These are phyloP conservation scores for Orchestia grillus DNA, from an alignment of 1,140 invertebrate genomes.

Conservation along the genomic window DNA sequence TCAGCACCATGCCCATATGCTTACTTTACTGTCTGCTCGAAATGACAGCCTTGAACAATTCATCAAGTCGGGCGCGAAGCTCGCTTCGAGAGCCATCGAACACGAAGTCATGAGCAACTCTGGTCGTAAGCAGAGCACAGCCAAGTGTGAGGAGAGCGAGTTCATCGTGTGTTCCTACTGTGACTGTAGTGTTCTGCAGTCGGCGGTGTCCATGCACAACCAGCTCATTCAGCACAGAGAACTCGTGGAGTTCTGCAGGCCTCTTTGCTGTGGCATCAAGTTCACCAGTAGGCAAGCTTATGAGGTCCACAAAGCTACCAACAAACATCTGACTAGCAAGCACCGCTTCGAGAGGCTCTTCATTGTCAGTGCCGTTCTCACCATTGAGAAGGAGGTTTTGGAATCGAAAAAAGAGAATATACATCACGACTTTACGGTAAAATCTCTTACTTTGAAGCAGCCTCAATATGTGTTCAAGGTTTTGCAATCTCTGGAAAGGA, in stretches of 20 bases:
- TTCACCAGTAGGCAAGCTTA: background rate
- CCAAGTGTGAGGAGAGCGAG: background rate
- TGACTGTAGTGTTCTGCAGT: background rate
- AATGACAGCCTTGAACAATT: constrained; percentile 15
- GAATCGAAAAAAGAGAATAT: background rate
- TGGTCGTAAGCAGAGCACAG: background rate
- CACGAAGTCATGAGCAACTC: constrained; percentile 24
- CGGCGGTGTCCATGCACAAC: background rate
- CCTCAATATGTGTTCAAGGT: background rate
- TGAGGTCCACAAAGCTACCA: background rate
- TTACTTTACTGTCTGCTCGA: background rate
- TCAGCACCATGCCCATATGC: constrained; percentile 21
- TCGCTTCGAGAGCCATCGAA: constrained; percentile 1
- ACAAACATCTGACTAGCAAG: background rate
- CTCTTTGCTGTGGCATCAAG: constrained; percentile 21
- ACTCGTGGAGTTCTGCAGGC: constrained; percentile 3
- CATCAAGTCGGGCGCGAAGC: background rate
- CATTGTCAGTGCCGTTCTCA: background rate
- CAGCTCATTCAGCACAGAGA: constrained; percentile 25
- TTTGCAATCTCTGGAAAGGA: background rate
- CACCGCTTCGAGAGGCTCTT: background rate
- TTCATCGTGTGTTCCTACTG: constrained; percentile 2
- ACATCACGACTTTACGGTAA: background rate
- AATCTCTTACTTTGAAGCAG: background rate
- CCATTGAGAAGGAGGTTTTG: background rate